A percentile compares a stretch with the other conserved stretches of the same genome.
phyloP scores from a whole-genome alignment of 2,113 vertebrate species.

The Poeciliopsis prolifica region DNA sequence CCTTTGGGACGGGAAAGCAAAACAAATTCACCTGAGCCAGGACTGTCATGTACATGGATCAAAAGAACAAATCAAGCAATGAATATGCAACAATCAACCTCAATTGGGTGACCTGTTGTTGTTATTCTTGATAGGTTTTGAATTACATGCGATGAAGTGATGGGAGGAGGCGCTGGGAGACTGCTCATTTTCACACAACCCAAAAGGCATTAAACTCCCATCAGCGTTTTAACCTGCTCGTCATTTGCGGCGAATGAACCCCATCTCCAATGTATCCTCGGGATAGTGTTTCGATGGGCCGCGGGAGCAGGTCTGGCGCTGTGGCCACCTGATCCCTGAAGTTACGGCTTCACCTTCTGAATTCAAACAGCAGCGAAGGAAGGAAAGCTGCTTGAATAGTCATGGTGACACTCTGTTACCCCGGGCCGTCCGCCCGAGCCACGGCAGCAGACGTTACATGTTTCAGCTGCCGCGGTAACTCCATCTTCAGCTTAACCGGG shows the following conservation, averaged over 20 bases:
- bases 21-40: not conserved
- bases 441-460: slow-evolving; percentile 11
- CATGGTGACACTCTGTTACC: slow-evolving; percentile 39
- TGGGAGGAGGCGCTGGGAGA: not conserved
- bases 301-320: slow-evolving; percentile 23
- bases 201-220: slow-evolving; percentile 35
- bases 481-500: slow-evolving; percentile 17
- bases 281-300: slow-evolving; percentile 2
- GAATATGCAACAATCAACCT: not conserved
- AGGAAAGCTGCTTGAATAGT: slow-evolving; percentile 53
- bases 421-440: slow-evolving; percentile 24
- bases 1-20: not conserved
- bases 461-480: slow-evolving; percentile 58
- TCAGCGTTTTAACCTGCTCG: slow-evolving; percentile 14
- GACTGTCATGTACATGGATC: not conserved
- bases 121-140: slow-evolving; percentile 6
- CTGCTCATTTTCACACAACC: slow-evolving; percentile 9
- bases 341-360: slow-evolving; percentile 27
- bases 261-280: not conserved
- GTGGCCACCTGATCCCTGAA: slow-evolving; percentile 11
- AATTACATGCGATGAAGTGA: slow-evolving; percentile 1
- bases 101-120: slow-evolving; percentile 3
- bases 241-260: slow-evolving; percentile 5
- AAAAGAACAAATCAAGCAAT: not conserved
- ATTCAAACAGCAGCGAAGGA: slow-evolving; percentile 42